Evolutionary conservation across 2,113 vertebrate genomes (phyloP), one percentile per base, ranked within the genome.

Genomic region (Apus apus): DNA sequence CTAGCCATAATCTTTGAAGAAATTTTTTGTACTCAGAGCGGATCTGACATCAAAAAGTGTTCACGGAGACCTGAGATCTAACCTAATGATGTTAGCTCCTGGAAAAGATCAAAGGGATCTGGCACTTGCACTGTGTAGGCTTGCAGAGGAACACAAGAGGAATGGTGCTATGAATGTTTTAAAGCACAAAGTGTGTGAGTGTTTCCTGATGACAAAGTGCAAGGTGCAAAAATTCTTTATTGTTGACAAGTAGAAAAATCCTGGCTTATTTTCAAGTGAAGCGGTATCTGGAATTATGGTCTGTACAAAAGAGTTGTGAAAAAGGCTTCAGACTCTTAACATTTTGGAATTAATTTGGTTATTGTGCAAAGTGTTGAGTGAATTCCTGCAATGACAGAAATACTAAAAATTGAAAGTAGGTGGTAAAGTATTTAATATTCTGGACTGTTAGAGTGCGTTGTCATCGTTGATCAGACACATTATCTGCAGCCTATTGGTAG

Each of bases 1-100:
- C 87, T 95, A 93, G 36, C 71, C 46, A 32, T 70, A 73, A 73
- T 76, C 66, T 93, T 85, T 88, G 67, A 92, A 46, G 64, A 86
- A 94, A 54, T 85, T 68, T 94, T 89, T 61, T 82, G 66, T 72
- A 72, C 26, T 48, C 0, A 0, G 26, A 74, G 34, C 77, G 30
- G 45, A 60, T 85, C 73, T 87, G 68, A 83, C 82, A 79, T 79
- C 58, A 93, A 90, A 89, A 89, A 83, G 25, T 32, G 23, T 62
- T 92, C 54, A 29, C 25, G 87, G 92, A 77, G 46, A 54, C n/a
- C 72, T 72, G 70, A 82, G 66, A 57, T 79, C 53, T 82, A 82
- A 66, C 40, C 11, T 93, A 75, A 72, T 75, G 74, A 53, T 75
- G 62, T 30, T 32, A 40, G 21, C 32, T 78, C 15, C 67, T 87